Evolutionary conservation across 1,140 invertebrate genomes (phyloP).

Genomic region (Drosophila varians): DNA sequence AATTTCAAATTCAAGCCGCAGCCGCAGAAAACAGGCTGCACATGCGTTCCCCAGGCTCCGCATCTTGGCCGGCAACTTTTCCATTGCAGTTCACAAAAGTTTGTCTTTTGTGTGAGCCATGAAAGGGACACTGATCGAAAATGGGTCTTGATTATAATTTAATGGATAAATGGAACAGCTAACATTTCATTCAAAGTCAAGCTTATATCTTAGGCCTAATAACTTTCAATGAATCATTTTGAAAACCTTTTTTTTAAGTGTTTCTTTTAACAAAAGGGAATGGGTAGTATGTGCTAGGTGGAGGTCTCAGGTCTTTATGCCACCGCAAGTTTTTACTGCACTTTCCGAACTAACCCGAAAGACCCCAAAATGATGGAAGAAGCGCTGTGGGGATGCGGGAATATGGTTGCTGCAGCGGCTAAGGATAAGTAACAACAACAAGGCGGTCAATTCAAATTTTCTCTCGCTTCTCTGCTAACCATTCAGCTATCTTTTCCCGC

Average conservation of each 20-base stretch:
- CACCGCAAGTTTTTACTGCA: constrained; percentile 81
- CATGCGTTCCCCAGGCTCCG: constrained; percentile 62
- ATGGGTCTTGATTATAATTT: too few relatives aligned
- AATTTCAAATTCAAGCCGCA: constrained; percentile 77
- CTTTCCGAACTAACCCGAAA: constrained; percentile 65
- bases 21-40: constrained; percentile 68
- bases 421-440: constrained; percentile 58
- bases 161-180: too few relatives aligned
- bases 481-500: constrained; percentile 1
- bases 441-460: constrained; percentile 56
- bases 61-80: constrained; percentile 43
- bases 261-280: background rate
- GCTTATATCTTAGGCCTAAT: too few relatives aligned
- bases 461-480: constrained; percentile 2
- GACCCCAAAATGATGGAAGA: constrained; percentile 35
- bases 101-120: constrained; percentile 60
- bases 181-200: too few relatives aligned
- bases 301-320: constrained; percentile 76
- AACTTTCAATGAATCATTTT: background rate
- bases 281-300: constrained; percentile 37
- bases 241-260: background rate
- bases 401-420: constrained; percentile 20
- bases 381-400: background rate
- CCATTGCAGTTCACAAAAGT: constrained; percentile 57
- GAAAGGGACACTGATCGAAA: constrained; percentile 10